phyloP scores from a whole-genome alignment of 35 echinoderm and acorn worm species.

The Patiria miniata region DNA sequence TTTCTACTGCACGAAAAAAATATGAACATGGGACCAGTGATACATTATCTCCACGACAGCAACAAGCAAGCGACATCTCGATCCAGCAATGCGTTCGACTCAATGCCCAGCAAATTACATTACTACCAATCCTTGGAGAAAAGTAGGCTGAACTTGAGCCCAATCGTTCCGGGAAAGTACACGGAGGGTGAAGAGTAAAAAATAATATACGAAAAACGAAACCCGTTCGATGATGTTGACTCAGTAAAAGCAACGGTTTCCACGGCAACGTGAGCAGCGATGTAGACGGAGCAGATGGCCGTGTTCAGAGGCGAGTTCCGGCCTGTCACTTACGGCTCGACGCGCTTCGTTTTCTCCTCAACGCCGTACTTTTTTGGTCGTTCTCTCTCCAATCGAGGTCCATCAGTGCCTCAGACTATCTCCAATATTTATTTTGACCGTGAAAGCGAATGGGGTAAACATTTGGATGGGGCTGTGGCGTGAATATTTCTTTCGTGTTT shows the following conservation, averaged over 20 bases:
- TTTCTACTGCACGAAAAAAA: too few relatives aligned
- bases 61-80: too few relatives aligned
- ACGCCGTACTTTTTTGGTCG: neutral
- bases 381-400: neutral
- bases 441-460: slow-evolving; percentile 21
- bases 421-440: slow-evolving; percentile 14
- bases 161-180: slow-evolving; percentile 19
- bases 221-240: slow-evolving; percentile 21
- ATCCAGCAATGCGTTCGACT: too few relatives aligned
- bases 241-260: slow-evolving; percentile 20
- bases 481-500: neutral
- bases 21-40: too few relatives aligned
- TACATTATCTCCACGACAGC: too few relatives aligned
- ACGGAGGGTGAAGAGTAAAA: neutral
- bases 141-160: slow-evolving; percentile 5
- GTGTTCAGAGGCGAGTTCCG: slow-evolving; percentile 13
- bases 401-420: slow-evolving; percentile 11
- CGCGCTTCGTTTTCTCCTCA: neutral
- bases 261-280: neutral
- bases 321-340: slow-evolving; percentile 23
- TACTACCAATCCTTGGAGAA: neutral
- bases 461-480: slow-evolving; percentile 13
- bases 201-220: slow-evolving; percentile 17
- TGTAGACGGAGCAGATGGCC: slow-evolving; percentile 10
- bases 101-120: too few relatives aligned